Base-by-base conservation (phyloP, 1,140 invertebrate species). In the Anoplophora glabripennis region DNA sequence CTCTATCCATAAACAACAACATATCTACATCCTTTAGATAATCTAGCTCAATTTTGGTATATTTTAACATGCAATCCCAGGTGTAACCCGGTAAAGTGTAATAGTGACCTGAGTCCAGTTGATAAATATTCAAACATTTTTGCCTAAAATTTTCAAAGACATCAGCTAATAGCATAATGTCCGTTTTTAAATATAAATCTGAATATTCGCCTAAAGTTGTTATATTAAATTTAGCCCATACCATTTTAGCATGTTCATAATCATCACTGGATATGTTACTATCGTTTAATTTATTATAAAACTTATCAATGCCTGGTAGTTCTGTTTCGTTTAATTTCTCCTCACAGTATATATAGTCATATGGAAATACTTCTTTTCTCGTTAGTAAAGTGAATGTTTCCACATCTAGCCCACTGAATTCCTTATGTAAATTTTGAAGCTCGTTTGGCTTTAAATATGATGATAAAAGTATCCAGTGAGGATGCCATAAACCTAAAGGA, bases 171-270 rank as follows among this genome's bases (percentile, higher is more conserved):
- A 79, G 44, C 2, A 79, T n/a, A n/a, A n/a, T 73, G 66, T 80
- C 76, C 9, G 68, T 68, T 63, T 73, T 76, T 10, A 76, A 44
- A 61, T 78, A 79, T 11, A 80, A 49, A 57, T 77, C 69, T 34
- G 72, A 70, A 68, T 78, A 79, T 35, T 80, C 70, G 7, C 70
- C 59, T 11, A 80, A 35, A 44, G 48, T 73, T 64, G 69, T 45
- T 28, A n/a, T n/a, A n/a, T n/a, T n/a, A 41, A 62, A 78, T 44
- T 66, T 60, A 68, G 80, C 79, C 63, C 81, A 82, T 9, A 79
- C 77, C 10, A 41, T 18, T 28, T 54, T 9, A 75, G 56, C 41
- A 77, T 64, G 57, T 66, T 42, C 5, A 75, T 78, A 47, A 38
- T 56, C 54, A 66, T 74, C 49, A 73, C 55, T 66, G 71, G 49